Evolutionary conservation across 2,113 vertebrate species (phyloP).

Genomic region (Anoplopoma fimbria): DNA sequence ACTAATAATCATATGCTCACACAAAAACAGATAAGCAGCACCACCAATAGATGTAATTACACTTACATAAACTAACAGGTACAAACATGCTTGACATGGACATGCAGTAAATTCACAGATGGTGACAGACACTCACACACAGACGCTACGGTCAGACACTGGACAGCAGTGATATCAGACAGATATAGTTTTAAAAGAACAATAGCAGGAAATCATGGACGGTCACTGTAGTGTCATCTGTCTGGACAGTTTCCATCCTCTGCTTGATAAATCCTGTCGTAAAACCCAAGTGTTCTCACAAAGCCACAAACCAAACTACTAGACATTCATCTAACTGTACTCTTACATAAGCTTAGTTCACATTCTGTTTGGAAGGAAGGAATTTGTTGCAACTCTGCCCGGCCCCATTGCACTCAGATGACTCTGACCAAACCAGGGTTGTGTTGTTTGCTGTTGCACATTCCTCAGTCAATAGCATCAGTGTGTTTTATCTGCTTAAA

Average conservation of each 20-base stretch:
- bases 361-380: constrained; percentile 36
- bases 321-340: constrained; percentile 20
- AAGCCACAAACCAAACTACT: constrained; percentile 22
- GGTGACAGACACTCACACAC: constrained; percentile 9
- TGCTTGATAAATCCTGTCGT: constrained; percentile 66
- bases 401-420: constrained; percentile 39
- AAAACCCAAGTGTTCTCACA: constrained; percentile 63
- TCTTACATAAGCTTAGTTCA: constrained; percentile 9
- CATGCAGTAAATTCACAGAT: background rate
- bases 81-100: constrained; percentile 14
- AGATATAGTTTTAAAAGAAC: constrained; percentile 72
- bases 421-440: constrained; percentile 50
- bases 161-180: constrained; percentile 60
- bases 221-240: constrained; percentile 66
- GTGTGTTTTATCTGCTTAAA: constrained; percentile 49
- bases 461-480: constrained; percentile 61
- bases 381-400: constrained; percentile 48
- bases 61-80: background rate
- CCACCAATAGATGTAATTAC: background rate
- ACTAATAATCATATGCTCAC: background rate
- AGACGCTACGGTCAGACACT: constrained; percentile 29
- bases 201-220: constrained; percentile 77
- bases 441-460: constrained; percentile 56
- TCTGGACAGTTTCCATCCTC: constrained; percentile 72
- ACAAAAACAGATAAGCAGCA: constrained; percentile 9